Conservation (phyloP, 2,888 invertebrate species). For the Incurvaria masculella region DNA sequence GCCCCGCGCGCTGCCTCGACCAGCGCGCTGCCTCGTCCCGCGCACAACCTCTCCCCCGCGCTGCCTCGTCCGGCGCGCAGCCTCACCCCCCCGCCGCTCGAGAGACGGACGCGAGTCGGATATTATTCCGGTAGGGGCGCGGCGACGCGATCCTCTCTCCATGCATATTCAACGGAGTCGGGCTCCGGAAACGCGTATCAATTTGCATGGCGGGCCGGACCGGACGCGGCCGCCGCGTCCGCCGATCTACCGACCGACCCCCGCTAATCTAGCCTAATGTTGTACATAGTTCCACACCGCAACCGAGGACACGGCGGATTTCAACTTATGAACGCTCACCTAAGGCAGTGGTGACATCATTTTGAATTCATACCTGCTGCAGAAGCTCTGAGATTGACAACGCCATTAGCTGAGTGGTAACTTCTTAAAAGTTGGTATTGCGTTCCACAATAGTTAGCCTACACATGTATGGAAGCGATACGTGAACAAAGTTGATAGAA, state of each 20-base stretch:
- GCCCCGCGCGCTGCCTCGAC: not conserved
- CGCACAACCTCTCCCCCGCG: too few species aligned
- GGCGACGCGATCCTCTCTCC: constrained; percentile 26
- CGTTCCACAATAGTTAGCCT: too few species aligned
- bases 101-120: constrained; percentile 27
- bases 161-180: constrained; percentile 48
- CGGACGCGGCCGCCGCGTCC: constrained; percentile 19
- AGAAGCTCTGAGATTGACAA: too few species aligned
- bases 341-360: too few species aligned
- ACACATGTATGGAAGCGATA: too few species aligned
- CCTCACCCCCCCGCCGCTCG: too few species aligned
- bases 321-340: too few species aligned
- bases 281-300: not conserved
- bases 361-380: too few species aligned
- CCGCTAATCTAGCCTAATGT: not conserved
- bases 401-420: not conserved
- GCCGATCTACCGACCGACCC: not conserved
- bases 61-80: too few species aligned
- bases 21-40: too few species aligned
- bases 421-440: too few species aligned
- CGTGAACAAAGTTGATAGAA: too few species aligned
- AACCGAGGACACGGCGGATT: not conserved
- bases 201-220: constrained; percentile 47
- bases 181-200: constrained; percentile 49
- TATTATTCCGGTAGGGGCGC: constrained; percentile 40